These are phyloP conservation scores for Copsychus sechellarum DNA, from an alignment of 2,113 vertebrate genomes.

Conservation along the genomic window DNA sequence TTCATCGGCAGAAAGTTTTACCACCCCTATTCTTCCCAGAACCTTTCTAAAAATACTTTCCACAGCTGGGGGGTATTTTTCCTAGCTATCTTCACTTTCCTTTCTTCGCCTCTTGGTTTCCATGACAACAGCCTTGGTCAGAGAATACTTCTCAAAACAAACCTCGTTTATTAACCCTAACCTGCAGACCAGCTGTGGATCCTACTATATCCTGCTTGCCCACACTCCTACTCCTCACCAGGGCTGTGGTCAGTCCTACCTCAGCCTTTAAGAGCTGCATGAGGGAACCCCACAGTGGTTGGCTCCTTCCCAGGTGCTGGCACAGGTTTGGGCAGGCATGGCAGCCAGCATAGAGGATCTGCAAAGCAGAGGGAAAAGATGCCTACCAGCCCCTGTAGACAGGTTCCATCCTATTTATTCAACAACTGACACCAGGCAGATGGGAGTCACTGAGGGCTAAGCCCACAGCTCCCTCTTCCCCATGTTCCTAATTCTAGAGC, in stretches of 20 bases:
- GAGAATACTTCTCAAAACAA: too few relatives aligned
- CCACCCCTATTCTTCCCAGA: too few relatives aligned
- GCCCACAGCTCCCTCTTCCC: neutral
- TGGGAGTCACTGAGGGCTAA: neutral
- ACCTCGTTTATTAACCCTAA: too few relatives aligned
- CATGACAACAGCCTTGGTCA: too few relatives aligned
- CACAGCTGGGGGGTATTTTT: too few relatives aligned
- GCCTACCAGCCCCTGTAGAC: neutral
- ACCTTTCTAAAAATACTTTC: too few relatives aligned
- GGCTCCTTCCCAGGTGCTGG: slow-evolving; percentile 43
- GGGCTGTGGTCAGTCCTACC: slow-evolving; percentile 53
- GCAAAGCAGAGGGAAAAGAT: neutral
- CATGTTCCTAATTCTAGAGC: neutral
- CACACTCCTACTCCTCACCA: neutral
- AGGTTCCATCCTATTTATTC: neutral
- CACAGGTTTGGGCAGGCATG: slow-evolving; percentile 62
- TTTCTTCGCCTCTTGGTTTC: too few relatives aligned
- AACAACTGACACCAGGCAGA: neutral
- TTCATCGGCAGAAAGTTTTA: too few relatives aligned
- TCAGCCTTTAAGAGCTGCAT: slow-evolving; percentile 52
- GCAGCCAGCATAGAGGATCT: slow-evolving; percentile 78
- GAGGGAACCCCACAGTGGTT: slow-evolving; percentile 46
- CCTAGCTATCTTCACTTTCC: too few relatives aligned
- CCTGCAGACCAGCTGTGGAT: too few relatives aligned
- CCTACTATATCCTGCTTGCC: neutral